Evolutionary conservation across 2,888 invertebrate species (phyloP), one percentile per base, ranked within the genome.

Genomic region (Acanthosoma haemorrhoidale): DNA sequence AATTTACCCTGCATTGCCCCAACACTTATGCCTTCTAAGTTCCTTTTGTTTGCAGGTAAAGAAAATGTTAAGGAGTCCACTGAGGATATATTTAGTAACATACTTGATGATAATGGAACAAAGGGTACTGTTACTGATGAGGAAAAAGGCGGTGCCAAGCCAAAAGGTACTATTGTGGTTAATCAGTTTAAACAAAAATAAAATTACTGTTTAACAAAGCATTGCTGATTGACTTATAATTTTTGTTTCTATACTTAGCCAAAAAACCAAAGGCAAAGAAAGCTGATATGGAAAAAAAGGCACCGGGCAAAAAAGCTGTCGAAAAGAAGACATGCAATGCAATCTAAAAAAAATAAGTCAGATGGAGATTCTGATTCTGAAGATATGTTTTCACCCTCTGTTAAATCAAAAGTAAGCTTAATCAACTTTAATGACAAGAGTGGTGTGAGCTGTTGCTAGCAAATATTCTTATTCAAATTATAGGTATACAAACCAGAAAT

Each of bases 311-410:
- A 29, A 71, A 57, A 29, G 18, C 68, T 31, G 67, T 70, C 8
- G n/a, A n/a, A n/a, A n/a, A n/a, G n/a, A n/a, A n/a, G n/a, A n/a
- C n/a, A n/a, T n/a, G n/a, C n/a, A 82, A 76, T n/a, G 63, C 76
- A 76, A 70, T 69, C 81, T 72, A 80, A 80, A 77, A 73, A 74
- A 2, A 60, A 39, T 16, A 74, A 71, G 9, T 81, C 80, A 0
- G 83, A 80, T 51, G 81, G 80, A 0, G 83, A 80, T 57, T 78
- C 78, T 0, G 81, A 79, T 18, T 70, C 73, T 6, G 71, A 71
- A 43, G 66, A 63, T 16, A 67, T 68, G 21, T 61, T 69, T 32
- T 68, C 71, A 9, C 36, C 68, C 5, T 32, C 59, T 3, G n/a
- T n/a, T n/a, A 72, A 61, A 32, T 70, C 68, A 41, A 70, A 59